A percentile compares a stretch with the other conserved stretches of the same genome.
phyloP scores from a whole-genome alignment of 2,888 invertebrate species.

The Girardia tigrina region DNA sequence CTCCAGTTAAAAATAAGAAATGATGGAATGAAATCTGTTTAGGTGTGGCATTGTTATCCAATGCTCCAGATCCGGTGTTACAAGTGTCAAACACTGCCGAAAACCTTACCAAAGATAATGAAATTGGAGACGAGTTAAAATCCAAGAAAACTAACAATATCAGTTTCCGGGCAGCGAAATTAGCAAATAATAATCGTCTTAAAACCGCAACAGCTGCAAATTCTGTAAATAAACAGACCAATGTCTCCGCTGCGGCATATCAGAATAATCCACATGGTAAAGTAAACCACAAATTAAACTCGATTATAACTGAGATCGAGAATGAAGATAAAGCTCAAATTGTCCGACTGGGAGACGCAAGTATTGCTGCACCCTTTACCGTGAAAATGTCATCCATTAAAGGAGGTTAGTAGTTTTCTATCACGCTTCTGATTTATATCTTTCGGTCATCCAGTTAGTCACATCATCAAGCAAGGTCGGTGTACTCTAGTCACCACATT shows the following conservation, averaged over 20 bases:
- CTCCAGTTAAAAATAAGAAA: too few species aligned
- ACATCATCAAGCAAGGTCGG: conserved; percentile 95
- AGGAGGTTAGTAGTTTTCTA: conserved; percentile 59
- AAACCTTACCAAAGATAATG: not conserved
- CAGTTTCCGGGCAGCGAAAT: not conserved
- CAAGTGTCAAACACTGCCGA: not conserved
- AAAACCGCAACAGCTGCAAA: not conserved
- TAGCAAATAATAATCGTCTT: not conserved
- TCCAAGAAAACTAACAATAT: not conserved
- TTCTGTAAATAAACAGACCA: not conserved
- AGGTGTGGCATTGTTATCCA: conserved; percentile 75
- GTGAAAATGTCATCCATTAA: conserved; percentile 85
- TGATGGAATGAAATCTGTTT: too few species aligned
- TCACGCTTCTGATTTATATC: not conserved
- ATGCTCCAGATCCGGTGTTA: conserved; percentile 56
- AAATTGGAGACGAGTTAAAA: not conserved
- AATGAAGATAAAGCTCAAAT: conserved; percentile 50
- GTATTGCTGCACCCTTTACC: conserved; percentile 96
- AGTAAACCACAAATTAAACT: conserved; percentile 46
- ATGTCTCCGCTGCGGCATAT: not conserved
- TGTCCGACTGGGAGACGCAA: conserved; percentile 90
- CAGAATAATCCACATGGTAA: conserved; percentile 56
- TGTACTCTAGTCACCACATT: conserved; percentile 95
- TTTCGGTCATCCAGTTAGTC: conserved; percentile 64
- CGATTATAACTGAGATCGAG: conserved; percentile 44